These are phyloP conservation scores for Sclerurus mexicanus DNA, from an alignment of 2,113 vertebrate species.

Conservation along the genomic window DNA sequence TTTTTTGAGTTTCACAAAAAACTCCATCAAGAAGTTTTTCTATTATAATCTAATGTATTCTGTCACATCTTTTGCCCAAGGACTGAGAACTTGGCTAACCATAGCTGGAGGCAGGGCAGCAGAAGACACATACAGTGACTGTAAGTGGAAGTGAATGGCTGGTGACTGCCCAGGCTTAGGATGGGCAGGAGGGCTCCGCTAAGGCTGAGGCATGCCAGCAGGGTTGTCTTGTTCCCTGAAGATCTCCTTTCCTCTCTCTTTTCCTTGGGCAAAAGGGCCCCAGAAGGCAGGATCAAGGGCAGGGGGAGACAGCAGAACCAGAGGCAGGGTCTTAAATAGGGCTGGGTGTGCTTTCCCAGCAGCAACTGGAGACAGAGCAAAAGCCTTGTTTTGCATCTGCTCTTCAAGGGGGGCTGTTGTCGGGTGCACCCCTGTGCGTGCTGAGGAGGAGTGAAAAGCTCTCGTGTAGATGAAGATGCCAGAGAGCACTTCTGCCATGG, in stretches of 20 bases:
- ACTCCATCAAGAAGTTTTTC: constrained; percentile 11
- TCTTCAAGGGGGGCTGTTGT: background rate
- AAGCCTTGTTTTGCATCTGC: background rate
- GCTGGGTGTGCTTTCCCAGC: background rate
- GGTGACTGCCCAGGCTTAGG: background rate
- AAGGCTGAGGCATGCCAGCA: background rate
- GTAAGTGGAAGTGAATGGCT: constrained; percentile 29
- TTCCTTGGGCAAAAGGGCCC: background rate
- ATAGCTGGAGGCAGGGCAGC: background rate
- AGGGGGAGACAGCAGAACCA: background rate
- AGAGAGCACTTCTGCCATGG: background rate
- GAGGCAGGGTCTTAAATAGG: background rate
- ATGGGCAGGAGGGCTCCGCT: background rate
- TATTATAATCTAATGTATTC: constrained; percentile 33
- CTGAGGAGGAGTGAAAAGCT: background rate
- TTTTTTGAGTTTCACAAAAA: background rate
- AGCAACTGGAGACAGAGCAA: background rate
- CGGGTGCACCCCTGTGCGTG: accelerated
- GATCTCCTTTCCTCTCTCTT: background rate
- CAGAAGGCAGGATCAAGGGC: background rate
- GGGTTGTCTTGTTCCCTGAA: background rate
- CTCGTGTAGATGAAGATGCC: background rate
- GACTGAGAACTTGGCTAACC: background rate
- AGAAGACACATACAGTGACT: constrained; percentile 14
- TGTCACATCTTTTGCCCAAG: constrained; percentile 51